These are phyloP conservation scores for Pampusana beccarii DNA, from an alignment of 2,113 vertebrate species.

Conservation along the genomic window DNA sequence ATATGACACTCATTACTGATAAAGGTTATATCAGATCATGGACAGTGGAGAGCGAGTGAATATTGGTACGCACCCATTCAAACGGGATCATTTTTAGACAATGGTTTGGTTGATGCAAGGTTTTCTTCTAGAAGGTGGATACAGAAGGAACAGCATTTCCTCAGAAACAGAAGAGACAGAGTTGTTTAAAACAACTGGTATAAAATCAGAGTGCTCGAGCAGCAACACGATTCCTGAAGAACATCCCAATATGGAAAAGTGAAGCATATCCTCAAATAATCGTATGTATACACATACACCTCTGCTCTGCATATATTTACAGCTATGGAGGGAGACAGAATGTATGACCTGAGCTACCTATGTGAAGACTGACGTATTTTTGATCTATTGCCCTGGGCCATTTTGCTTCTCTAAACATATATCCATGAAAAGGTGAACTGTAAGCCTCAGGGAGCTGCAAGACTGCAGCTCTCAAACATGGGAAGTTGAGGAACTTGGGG, in stretches of 20 bases:
- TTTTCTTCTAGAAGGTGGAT: background rate
- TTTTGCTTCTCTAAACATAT: background rate
- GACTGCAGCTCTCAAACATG: background rate
- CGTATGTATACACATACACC: background rate
- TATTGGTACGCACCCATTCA: background rate
- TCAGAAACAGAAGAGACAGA: background rate
- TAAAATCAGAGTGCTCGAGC: background rate
- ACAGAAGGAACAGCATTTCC: background rate
- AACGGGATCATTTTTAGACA: background rate
- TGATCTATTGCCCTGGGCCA: background rate
- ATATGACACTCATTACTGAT: background rate
- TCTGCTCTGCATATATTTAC: background rate
- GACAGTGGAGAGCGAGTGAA: background rate
- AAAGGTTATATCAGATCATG: background rate
- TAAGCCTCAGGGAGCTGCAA: background rate
- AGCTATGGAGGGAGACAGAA: background rate
- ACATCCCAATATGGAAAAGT: background rate
- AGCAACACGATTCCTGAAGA: fast-evolving
- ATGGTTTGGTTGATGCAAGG: background rate
- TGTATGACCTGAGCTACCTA: background rate
- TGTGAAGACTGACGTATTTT: background rate
- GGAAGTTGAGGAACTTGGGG: background rate
- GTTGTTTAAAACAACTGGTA: background rate
- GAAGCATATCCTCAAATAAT: background rate
- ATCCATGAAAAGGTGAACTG: background rate